These are phyloP conservation scores for Phenganax stokvisi DNA, from an alignment of 92 coral and sea anemone genomes.

Conservation along the genomic window DNA sequence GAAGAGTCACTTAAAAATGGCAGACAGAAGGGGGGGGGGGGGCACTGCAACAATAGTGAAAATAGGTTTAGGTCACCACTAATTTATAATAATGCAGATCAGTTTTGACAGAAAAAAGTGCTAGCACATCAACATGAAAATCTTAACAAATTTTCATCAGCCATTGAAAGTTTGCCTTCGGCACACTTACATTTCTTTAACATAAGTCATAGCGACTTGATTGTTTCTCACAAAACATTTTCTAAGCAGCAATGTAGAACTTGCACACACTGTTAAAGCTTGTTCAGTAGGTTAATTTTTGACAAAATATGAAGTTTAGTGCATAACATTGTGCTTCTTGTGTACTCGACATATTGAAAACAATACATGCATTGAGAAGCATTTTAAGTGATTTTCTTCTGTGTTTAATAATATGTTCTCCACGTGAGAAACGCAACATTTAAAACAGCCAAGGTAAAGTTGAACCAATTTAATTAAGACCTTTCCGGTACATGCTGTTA, in stretches of 20 bases:
- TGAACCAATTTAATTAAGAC: neutral
- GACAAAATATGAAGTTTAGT: neutral
- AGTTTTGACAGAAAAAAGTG: no score
- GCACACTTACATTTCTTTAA: no score
- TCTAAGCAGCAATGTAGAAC: neutral
- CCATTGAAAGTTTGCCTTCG: no score
- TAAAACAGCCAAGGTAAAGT: neutral
- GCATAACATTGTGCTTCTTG: neutral
- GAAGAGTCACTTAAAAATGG: no score
- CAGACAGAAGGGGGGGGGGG: no score
- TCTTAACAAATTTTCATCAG: no score
- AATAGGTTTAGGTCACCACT: no score
- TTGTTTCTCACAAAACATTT: no score
- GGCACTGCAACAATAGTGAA: no score
- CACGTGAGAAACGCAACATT: neutral
- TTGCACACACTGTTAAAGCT: constrained; percentile 3
- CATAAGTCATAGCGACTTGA: no score
- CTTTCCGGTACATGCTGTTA: constrained; percentile 1
- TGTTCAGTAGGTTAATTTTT: neutral
- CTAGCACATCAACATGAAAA: no score
- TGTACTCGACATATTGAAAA: neutral
- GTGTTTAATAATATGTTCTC: constrained; percentile 4
- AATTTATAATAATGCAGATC: no score
- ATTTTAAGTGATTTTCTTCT: constrained; percentile 2
- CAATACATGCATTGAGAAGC: neutral